These are phyloP conservation scores for Valencia hispanica DNA, from an alignment of 2,797 vertebrate genomes.

Conservation along the genomic window DNA sequence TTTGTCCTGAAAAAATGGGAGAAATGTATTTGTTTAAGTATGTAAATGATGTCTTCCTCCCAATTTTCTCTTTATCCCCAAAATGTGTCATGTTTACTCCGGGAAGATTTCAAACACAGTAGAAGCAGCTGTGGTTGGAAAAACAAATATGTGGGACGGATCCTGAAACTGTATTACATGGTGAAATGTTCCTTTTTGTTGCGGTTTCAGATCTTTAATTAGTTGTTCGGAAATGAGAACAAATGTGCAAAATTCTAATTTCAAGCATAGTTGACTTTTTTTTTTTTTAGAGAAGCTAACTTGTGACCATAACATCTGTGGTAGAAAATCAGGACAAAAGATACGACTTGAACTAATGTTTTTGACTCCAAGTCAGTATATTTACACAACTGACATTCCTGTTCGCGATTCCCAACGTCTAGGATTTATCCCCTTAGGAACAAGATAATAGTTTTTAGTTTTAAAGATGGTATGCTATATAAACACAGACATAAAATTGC, in stretches of 20 bases:
- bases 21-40: background rate
- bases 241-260: constrained; percentile 21
- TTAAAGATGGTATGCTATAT: background rate
- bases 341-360: constrained; percentile 7
- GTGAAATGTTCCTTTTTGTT: constrained; percentile 1
- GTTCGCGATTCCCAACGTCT: background rate
- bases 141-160: constrained; percentile 4
- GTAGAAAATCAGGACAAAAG: constrained; percentile 15
- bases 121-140: background rate
- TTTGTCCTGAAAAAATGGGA: background rate
- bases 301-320: constrained; percentile 37
- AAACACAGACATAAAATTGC: background rate
- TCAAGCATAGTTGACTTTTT: constrained; percentile 27
- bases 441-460: background rate
- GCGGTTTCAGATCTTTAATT: constrained; percentile 12
- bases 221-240: background rate
- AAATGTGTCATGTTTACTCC: background rate
- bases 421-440: background rate
- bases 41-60: background rate
- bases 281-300: constrained; percentile 13
- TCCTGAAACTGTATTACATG: background rate
- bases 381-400: background rate
- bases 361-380: background rate
- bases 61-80: background rate
- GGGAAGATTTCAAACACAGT: background rate